These are phyloP conservation scores for Montipora foliosa DNA, from an alignment of 64 coral and sea anemone species.

Conservation along the genomic window DNA sequence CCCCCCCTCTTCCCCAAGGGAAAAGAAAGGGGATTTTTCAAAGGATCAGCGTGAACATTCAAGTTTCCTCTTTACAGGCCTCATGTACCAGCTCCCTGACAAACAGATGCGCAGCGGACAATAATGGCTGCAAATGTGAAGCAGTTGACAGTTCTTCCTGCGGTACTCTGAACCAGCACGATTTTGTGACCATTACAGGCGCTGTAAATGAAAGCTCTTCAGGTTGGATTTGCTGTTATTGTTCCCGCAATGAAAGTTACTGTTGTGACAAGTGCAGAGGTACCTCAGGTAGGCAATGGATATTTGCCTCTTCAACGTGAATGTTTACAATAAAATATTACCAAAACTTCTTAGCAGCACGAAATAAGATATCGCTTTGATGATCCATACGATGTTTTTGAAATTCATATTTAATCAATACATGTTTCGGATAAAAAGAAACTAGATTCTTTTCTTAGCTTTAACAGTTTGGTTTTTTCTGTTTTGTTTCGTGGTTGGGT, in stretches of 20 bases:
- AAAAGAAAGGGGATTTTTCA: too few species aligned
- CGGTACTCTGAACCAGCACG: slow-evolving; percentile 17
- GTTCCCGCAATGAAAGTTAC: not conserved
- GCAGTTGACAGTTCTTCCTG: not conserved
- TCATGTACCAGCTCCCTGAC: not conserved
- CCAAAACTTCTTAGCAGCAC: too few species aligned
- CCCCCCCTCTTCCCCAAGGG: too few species aligned
- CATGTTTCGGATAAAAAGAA: too few species aligned
- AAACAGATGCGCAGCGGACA: not conserved
- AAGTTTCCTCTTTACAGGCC: not conserved
- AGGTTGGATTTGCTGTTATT: slow-evolving; percentile 5
- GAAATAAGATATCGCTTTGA: too few species aligned
- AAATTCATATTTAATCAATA: too few species aligned
- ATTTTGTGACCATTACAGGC: slow-evolving; percentile 13
- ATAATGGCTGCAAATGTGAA: not conserved
- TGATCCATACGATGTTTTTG: too few species aligned
- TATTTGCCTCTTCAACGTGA: too few species aligned
- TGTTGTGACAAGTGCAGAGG: slow-evolving; percentile 34
- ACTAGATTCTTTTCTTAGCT: too few species aligned
- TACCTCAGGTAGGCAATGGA: not conserved
- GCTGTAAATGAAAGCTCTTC: not conserved
- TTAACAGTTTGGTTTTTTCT: too few species aligned
- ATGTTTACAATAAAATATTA: too few species aligned
- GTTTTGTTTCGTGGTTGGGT: too few species aligned
- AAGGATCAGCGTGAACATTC: not conserved